phyloP scores from a whole-genome alignment of 2,797 vertebrate genomes.

The Sebastes hubbsi region DNA sequence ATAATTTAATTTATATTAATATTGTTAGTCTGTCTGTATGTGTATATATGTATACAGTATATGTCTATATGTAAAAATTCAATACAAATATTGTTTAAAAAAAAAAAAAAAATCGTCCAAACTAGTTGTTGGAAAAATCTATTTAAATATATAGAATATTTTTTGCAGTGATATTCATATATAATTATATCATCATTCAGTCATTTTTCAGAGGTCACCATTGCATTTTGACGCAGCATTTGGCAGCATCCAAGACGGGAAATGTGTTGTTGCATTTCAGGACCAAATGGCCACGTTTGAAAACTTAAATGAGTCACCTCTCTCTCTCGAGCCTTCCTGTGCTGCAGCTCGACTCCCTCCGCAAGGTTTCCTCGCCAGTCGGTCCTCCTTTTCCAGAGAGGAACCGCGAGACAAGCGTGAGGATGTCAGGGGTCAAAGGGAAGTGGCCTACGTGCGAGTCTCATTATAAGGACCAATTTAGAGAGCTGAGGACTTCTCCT shows the following conservation, averaged over 20 bases:
- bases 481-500: slow-evolving; percentile 58
- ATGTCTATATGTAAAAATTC: too few relatives aligned
- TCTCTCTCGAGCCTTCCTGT: slow-evolving; percentile 70
- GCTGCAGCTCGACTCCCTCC: slow-evolving; percentile 68
- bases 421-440: slow-evolving; percentile 76
- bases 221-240: slow-evolving; percentile 31
- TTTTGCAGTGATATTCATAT: not conserved
- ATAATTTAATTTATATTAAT: too few relatives aligned
- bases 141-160: not conserved
- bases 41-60: too few relatives aligned
- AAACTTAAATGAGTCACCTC: slow-evolving; percentile 73
- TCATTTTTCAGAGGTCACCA: slow-evolving; percentile 6
- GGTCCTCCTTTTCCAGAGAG: slow-evolving; percentile 84
- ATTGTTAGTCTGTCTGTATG: too few relatives aligned
- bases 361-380: slow-evolving; percentile 85
- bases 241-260: slow-evolving; percentile 72
- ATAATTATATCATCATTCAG: not conserved
- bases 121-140: not conserved
- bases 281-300: slow-evolving; percentile 73
- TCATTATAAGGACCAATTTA: slow-evolving; percentile 67
- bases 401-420: slow-evolving; percentile 76
- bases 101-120: not conserved
- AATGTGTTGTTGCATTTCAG: slow-evolving; percentile 81
- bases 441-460: slow-evolving; percentile 77
- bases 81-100: too few relatives aligned